Percentiles rank a stretch among this genome's conserved stretches.
Evolutionary conservation across 2,888 invertebrate genomes (phyloP).

Genomic region (Heliothis peltigera): DNA sequence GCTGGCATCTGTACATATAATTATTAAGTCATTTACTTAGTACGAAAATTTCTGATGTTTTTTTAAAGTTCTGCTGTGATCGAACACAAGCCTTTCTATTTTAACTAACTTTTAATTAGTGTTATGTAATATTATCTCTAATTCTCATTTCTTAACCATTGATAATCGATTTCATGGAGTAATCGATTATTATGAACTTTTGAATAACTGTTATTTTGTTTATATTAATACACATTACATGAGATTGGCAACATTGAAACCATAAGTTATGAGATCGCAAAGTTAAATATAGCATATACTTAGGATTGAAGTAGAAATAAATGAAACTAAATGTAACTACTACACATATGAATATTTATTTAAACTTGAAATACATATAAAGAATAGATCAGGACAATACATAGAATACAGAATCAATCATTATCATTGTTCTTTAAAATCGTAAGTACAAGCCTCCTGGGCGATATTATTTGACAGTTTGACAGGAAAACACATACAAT

Average conservation of each 20-base stretch:
- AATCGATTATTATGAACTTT: constrained; percentile 35
- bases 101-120: constrained; percentile 9
- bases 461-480: constrained; percentile 36
- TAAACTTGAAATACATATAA: constrained; percentile 79
- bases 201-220: background rate
- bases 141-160: constrained; percentile 14
- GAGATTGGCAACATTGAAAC: background rate
- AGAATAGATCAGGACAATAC: constrained; percentile 72
- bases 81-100: no score
- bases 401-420: constrained; percentile 55
- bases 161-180: constrained; percentile 35
- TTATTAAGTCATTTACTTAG: no score
- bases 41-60: no score
- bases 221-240: constrained; percentile 9
- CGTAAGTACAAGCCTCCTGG: constrained; percentile 63
- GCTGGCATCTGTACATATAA: no score
- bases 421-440: constrained; percentile 25
- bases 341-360: constrained; percentile 84
- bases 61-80: no score
- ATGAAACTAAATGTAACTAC: constrained; percentile 75
- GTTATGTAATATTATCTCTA: constrained; percentile 16
- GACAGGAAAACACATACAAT: constrained; percentile 21
- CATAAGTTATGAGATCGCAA: no score
- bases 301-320: constrained; percentile 37
- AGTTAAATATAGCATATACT: no score